These are phyloP conservation scores for Protodeltote pygarga DNA, from an alignment of 2,888 invertebrate species.

Conservation along the genomic window DNA sequence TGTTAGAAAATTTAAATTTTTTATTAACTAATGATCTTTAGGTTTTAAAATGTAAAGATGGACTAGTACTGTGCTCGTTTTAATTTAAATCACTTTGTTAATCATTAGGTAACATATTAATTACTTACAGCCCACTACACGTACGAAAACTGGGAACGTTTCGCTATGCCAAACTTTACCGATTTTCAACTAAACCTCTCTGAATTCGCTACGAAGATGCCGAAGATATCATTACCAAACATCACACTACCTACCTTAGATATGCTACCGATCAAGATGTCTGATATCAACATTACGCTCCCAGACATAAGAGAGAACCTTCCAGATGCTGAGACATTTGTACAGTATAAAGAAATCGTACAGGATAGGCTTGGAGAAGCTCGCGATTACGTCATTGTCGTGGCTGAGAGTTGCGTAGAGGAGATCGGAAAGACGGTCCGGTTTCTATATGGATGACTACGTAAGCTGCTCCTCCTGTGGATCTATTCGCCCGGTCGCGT, in stretches of 20 bases:
- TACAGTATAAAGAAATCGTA: slow-evolving; percentile 79
- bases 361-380: slow-evolving; percentile 83
- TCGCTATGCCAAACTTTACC: slow-evolving; percentile 80
- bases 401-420: slow-evolving; percentile 84
- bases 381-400: slow-evolving; percentile 81
- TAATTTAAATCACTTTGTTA: background rate
- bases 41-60: too few relatives aligned
- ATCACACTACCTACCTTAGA: slow-evolving; percentile 64
- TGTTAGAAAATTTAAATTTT: too few relatives aligned
- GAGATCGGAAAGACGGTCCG: slow-evolving; percentile 77
- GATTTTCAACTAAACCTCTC: slow-evolving; percentile 76
- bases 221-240: slow-evolving; percentile 57
- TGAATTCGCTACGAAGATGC: slow-evolving; percentile 67
- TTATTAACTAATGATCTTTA: too few relatives aligned
- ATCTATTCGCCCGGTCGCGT: background rate
- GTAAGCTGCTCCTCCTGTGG: background rate
- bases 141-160: slow-evolving; percentile 78
- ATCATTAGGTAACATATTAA: slow-evolving; percentile 46
- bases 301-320: slow-evolving; percentile 70
- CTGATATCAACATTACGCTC: slow-evolving; percentile 68
- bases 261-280: slow-evolving; percentile 60
- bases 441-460: slow-evolving; percentile 72
- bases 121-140: slow-evolving; percentile 84
- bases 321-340: slow-evolving; percentile 73
- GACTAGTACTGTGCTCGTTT: too few relatives aligned